A percentile compares a stretch with the other conserved stretches of the same genome.
These are phyloP conservation scores for Hemicentrotus pulcherrimus DNA, from an alignment of 35 echinoderm and acorn worm genomes.

Conservation along the genomic window DNA sequence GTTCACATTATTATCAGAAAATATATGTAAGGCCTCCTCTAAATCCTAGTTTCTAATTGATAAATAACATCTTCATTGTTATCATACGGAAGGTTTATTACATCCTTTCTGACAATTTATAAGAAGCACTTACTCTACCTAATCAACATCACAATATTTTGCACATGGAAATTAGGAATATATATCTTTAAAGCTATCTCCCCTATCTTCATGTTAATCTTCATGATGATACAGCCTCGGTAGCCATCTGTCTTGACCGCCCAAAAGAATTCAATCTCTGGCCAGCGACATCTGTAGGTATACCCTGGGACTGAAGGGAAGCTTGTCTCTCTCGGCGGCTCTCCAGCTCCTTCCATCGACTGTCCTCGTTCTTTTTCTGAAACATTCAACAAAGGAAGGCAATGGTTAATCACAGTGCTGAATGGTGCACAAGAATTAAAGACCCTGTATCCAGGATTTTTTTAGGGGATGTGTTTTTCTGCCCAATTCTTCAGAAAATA, in stretches of 20 bases:
- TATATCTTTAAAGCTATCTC: neutral
- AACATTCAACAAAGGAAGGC: neutral
- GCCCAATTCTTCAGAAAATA: too few relatives aligned
- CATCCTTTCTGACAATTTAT: too few relatives aligned
- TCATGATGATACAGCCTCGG: conserved; percentile 69
- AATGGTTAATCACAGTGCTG: too few relatives aligned
- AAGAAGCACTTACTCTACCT: too few relatives aligned
- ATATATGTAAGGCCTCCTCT: too few relatives aligned
- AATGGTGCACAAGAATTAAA: too few relatives aligned
- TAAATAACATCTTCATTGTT: too few relatives aligned
- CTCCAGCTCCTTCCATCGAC: conserved; percentile 90
- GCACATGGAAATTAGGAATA: neutral
- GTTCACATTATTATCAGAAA: neutral
- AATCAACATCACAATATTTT: neutral
- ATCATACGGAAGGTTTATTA: too few relatives aligned
- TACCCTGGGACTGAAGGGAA: conserved; percentile 77
- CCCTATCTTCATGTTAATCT: conserved; percentile 46
- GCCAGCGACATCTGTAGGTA: conserved; percentile 80
- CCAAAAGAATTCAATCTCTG: conserved; percentile 86
- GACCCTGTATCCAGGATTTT: too few relatives aligned
- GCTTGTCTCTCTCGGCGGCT: conserved; percentile 76
- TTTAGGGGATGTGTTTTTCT: too few relatives aligned
- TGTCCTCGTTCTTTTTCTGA: conserved; percentile 86
- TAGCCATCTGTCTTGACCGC: conserved; percentile 66
- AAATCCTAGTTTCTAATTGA: too few relatives aligned